A percentile compares a stretch with the other conserved stretches of the same genome.
Evolutionary conservation across 2,113 vertebrate species (phyloP).

Genomic region (Catharus fuscescens): DNA sequence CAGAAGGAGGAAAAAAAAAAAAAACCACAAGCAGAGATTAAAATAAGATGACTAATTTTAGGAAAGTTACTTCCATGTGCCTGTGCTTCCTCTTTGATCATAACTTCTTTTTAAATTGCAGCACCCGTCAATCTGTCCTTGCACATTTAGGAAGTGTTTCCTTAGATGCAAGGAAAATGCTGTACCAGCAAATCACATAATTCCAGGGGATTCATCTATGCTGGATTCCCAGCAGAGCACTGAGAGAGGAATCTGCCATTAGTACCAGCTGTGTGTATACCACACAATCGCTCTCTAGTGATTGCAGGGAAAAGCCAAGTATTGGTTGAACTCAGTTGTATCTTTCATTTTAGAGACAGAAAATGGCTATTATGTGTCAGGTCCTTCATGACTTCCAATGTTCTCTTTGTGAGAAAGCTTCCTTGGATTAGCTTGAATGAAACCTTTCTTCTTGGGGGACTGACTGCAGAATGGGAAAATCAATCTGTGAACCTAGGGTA

Average conservation of each 20-base stretch:
- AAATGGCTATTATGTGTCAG: neutral
- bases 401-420: neutral
- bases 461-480: neutral
- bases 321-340: neutral
- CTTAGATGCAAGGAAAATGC: constrained; percentile 22
- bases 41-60: neutral
- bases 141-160: neutral
- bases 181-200: constrained; percentile 16
- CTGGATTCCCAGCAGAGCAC: constrained; percentile 42
- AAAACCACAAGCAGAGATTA: neutral
- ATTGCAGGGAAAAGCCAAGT: constrained; percentile 13
- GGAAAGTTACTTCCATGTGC: neutral
- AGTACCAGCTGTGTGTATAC: constrained; percentile 50
- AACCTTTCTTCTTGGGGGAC: neutral
- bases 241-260: constrained; percentile 35
- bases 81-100: neutral
- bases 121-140: neutral
- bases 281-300: constrained; percentile 28
- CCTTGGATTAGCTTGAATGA: neutral
- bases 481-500: neutral
- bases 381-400: neutral
- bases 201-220: constrained; percentile 42
- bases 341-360: constrained; percentile 9
- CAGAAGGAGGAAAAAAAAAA: neutral
- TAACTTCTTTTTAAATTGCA: neutral